Evolutionary conservation across 37 sponge, comb jelly and placozoan species (phyloP).

Genomic region (Bolinopsis microptera): DNA sequence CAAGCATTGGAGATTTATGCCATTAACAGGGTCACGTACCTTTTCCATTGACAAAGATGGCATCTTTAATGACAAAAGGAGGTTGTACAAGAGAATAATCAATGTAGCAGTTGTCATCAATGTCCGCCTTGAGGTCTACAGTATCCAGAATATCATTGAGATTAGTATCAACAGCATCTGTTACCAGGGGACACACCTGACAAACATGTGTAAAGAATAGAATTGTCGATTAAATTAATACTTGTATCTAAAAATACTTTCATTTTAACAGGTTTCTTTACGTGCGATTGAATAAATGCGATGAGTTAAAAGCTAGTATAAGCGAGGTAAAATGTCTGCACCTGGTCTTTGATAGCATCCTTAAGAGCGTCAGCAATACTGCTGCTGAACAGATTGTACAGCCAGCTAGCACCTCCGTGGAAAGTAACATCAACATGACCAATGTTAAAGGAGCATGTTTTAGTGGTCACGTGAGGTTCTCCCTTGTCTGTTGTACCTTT

Average conservation of each 20-base stretch:
- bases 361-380: background rate
- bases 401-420: slow-evolving; percentile 40
- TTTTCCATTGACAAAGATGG: slow-evolving; percentile 52
- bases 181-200: slow-evolving; percentile 54
- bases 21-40: too few relatives aligned
- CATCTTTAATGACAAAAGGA: slow-evolving; percentile 1
- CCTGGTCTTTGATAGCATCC: slow-evolving; percentile 11
- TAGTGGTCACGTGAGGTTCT: background rate
- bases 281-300: too few relatives aligned
- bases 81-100: background rate
- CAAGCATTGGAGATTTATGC: too few relatives aligned
- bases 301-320: too few relatives aligned
- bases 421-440: background rate
- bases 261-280: too few relatives aligned
- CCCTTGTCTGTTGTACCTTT: slow-evolving; percentile 11
- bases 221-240: too few relatives aligned
- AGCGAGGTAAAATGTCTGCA: too few relatives aligned
- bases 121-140: background rate
- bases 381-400: slow-evolving; percentile 53
- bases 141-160: background rate
- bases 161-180: background rate
- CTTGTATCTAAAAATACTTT: too few relatives aligned
- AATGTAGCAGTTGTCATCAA: slow-evolving; percentile 42
- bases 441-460: background rate
- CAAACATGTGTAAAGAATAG: too few relatives aligned